Conservation (phyloP, 2,888 invertebrate genomes). For the Syritta pipiens region DNA sequence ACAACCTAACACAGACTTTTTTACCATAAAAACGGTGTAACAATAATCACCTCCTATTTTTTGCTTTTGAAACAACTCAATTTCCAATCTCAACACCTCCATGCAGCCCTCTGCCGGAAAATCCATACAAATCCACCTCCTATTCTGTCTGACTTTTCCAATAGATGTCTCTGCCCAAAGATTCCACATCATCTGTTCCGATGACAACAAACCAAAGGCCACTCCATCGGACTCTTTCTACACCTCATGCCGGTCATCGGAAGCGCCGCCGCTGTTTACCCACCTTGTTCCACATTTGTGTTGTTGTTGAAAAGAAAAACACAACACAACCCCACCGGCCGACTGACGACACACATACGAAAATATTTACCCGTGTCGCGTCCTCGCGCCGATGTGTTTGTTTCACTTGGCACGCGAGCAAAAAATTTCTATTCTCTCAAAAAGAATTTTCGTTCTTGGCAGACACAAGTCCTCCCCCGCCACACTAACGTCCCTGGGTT, state of each 20-base stretch:
- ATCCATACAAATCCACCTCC: neutral
- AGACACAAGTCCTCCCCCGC: conserved; percentile 1
- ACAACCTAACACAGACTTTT: no score
- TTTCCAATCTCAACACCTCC: neutral
- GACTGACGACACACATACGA: no score
- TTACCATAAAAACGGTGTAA: no score
- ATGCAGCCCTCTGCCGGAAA: neutral
- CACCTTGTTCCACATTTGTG: conserved; percentile 1
- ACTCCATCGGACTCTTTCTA: neutral
- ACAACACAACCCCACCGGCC: neutral
- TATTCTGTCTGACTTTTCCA: neutral
- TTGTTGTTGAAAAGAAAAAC: conserved; percentile 30
- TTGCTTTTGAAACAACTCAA: no score
- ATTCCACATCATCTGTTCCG: neutral
- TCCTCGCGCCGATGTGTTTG: conserved; percentile 3
- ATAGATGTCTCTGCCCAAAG: neutral
- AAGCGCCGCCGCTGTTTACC: conserved; percentile 25
- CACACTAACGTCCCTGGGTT: neutral
- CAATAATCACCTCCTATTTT: no score
- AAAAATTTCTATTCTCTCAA: conserved; percentile 29
- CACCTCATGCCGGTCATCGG: neutral
- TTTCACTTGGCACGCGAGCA: conserved; percentile 63
- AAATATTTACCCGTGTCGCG: conserved; percentile 20
- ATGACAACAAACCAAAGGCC: neutral
- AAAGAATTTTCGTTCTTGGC: conserved; percentile 48